A percentile compares a stretch with the other conserved stretches of the same genome.
Evolutionary conservation across 64 coral and sea anemone species (phyloP).

Genomic region (Actinia tenebrosa): DNA sequence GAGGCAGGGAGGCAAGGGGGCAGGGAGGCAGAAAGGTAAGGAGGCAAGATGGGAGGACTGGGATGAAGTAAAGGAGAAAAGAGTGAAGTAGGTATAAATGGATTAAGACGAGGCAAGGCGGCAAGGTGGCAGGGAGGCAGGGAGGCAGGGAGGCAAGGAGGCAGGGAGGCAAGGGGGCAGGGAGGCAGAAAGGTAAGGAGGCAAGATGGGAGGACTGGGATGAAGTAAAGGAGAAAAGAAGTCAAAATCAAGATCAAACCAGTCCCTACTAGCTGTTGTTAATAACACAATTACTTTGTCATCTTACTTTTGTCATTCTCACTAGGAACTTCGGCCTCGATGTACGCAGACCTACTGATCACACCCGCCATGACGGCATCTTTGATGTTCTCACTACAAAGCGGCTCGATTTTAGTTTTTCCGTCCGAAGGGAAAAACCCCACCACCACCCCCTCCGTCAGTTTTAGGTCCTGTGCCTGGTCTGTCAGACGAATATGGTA

Average conservation of each 20-base stretch:
- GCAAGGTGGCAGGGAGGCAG: too few relatives aligned
- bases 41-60: too few relatives aligned
- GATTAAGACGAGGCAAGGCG: too few relatives aligned
- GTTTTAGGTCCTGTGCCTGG: constrained; percentile 37
- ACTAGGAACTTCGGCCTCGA: constrained; percentile 60
- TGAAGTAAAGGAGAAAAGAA: background rate
- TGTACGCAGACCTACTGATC: constrained; percentile 82
- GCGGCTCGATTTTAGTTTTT: constrained; percentile 63
- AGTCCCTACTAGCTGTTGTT: too few relatives aligned
- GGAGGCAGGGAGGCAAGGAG: too few relatives aligned
- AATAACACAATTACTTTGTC: background rate
- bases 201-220: too few relatives aligned
- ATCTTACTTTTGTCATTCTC: constrained; percentile 52
- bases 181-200: too few relatives aligned
- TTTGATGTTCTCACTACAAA: constrained; percentile 58
- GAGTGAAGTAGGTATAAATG: too few relatives aligned
- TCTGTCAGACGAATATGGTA: constrained; percentile 80
- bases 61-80: too few relatives aligned
- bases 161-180: too few relatives aligned
- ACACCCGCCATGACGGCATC: constrained; percentile 80
- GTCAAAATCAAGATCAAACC: background rate
- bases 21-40: too few relatives aligned
- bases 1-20: too few relatives aligned
- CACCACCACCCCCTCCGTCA: constrained; percentile 82
- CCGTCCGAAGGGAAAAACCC: constrained; percentile 73